phyloP scores from a whole-genome alignment of 2,113 vertebrate genomes.

The Probosciger aterrimus region DNA sequence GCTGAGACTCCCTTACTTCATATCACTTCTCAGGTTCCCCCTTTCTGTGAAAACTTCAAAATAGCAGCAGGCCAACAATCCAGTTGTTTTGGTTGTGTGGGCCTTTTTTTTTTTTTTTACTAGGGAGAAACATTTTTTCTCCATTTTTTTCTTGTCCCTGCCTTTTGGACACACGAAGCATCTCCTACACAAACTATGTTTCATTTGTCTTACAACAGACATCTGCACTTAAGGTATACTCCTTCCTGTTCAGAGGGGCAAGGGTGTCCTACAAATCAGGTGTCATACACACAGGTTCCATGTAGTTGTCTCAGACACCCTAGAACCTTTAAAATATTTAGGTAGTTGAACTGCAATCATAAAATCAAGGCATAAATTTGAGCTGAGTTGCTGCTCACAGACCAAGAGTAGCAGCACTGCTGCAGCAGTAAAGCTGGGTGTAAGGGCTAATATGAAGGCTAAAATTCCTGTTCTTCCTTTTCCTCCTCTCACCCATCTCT shows the following conservation, averaged over 20 bases:
- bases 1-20: not conserved
- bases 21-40: not conserved
- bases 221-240: not conserved
- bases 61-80: not conserved
- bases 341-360: not conserved
- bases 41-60: not conserved
- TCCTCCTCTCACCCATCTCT: not conserved
- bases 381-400: not conserved
- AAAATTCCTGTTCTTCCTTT: not conserved
- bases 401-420: not conserved
- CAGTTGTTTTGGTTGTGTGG: not conserved
- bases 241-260: not conserved
- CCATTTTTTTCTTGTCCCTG: not conserved
- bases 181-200: not conserved
- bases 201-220: not conserved
- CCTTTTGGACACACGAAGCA: not conserved
- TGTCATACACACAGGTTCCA: not conserved
- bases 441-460: not conserved
- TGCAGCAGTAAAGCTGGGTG: not conserved
- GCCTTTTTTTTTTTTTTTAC: not conserved
- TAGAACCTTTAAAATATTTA: not conserved
- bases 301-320: not conserved
- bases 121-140: not conserved
- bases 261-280: not conserved
- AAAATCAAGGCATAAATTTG: not conserved